phyloP scores from a whole-genome alignment of 2,888 invertebrate genomes.

The Lissonota sp. region DNA sequence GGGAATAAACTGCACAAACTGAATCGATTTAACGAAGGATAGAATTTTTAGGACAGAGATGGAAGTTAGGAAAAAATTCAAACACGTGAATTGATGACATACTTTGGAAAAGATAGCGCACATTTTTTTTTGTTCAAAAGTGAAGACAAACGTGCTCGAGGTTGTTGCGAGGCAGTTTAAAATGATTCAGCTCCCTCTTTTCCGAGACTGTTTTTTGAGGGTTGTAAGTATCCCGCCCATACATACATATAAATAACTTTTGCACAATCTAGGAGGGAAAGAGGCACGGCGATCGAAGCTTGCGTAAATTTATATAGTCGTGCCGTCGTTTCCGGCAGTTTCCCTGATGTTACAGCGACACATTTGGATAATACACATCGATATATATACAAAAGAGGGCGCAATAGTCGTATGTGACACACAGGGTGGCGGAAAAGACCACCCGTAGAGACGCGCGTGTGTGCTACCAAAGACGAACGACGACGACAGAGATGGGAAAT shows the following conservation, averaged over 20 bases:
- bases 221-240: not conserved
- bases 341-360: not conserved
- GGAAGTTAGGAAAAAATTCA: too few species aligned
- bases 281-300: not conserved
- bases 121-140: not conserved
- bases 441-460: constrained; percentile 44
- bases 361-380: constrained; percentile 7
- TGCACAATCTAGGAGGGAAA: not conserved
- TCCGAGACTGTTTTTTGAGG: not conserved
- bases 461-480: constrained; percentile 5
- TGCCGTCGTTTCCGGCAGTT: not conserved
- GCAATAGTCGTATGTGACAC: not conserved
- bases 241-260: not conserved
- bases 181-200: not conserved
- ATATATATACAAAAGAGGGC: not conserved
- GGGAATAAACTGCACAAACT: not conserved
- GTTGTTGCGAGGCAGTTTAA: not conserved
- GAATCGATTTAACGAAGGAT: not conserved
- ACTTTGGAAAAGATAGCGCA: not conserved
- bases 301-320: not conserved
- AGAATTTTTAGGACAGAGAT: too few species aligned
- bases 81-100: too few species aligned
- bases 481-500: constrained; percentile 40
- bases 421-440: constrained; percentile 43
- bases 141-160: not conserved